Percentiles rank a stretch among this genome's conserved stretches.
These are phyloP conservation scores for Drosophila tristis DNA, from an alignment of 1,140 invertebrate species.

Conservation along the genomic window DNA sequence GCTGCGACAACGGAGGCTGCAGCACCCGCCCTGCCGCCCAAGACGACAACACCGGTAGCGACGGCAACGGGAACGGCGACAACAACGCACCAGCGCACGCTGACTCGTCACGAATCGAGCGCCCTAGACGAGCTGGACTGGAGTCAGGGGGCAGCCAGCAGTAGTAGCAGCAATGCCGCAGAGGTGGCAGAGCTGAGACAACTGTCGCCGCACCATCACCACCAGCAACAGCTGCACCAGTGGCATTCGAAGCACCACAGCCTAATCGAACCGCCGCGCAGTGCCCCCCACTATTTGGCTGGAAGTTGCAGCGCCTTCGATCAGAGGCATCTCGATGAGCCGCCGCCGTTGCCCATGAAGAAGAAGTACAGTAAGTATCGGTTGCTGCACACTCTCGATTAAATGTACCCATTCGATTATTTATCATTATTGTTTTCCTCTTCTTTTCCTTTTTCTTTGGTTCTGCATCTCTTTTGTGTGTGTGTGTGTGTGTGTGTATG, in stretches of 20 bases:
- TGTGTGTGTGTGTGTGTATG: constrained; percentile 28
- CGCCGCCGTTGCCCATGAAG: constrained; percentile 95
- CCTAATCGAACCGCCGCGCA: constrained; percentile 69
- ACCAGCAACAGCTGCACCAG: constrained; percentile 54
- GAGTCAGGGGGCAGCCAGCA: constrained; percentile 63
- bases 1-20: constrained; percentile 31
- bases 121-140: constrained; percentile 85
- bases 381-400: constrained; percentile 35
- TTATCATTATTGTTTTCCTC: constrained; percentile 39
- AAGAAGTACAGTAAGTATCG: constrained; percentile 95
- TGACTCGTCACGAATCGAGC: constrained; percentile 90
- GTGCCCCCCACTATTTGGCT: constrained; percentile 28
- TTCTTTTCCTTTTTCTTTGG: constrained; percentile 49
- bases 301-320: constrained; percentile 58
- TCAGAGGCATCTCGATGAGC: constrained; percentile 86
- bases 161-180: constrained; percentile 24
- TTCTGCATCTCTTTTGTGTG: constrained; percentile 37
- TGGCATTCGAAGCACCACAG: constrained; percentile 79
- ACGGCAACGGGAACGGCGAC: background rate
- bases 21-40: constrained; percentile 89
- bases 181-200: constrained; percentile 68
- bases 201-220: constrained; percentile 53
- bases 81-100: constrained; percentile 1
- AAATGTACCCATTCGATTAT: constrained; percentile 52
- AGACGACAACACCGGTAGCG: constrained; percentile 65